Evolutionary conservation across 2,113 vertebrate species (phyloP).

Genomic region (Nesoenas mayeri): DNA sequence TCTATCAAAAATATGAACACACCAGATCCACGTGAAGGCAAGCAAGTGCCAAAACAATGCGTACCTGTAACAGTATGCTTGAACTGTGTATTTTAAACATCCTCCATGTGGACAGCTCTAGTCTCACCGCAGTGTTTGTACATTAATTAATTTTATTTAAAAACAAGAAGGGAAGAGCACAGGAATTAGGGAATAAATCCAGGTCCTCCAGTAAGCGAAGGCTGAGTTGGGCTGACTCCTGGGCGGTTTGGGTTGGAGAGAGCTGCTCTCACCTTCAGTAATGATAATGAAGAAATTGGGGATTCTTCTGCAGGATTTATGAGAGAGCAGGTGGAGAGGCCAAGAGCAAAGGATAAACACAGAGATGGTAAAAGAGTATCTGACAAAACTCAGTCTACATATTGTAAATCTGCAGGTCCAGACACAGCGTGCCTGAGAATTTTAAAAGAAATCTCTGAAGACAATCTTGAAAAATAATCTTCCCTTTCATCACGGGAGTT

Average conservation of each 20-base stretch:
- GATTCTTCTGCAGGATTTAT: constrained; percentile 55
- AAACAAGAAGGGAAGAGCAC: constrained; percentile 22
- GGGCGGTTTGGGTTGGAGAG: neutral
- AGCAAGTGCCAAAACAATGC: neutral
- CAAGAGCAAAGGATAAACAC: constrained; percentile 62
- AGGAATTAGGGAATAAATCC: constrained; percentile 40
- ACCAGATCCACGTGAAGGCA: neutral
- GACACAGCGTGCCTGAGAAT: neutral
- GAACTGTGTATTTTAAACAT: neutral
- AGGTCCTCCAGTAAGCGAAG: neutral
- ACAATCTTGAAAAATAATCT: constrained; percentile 47
- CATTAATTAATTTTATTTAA: constrained; percentile 21
- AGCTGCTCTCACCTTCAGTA: constrained; percentile 5
- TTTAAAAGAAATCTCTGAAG: constrained; percentile 44
- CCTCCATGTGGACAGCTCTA: neutral
- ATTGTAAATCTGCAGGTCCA: constrained; percentile 52
- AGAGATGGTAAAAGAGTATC: constrained; percentile 55
- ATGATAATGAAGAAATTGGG: constrained; percentile 43
- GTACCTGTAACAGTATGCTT: neutral
- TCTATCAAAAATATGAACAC: neutral
- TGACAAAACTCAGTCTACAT: constrained; percentile 42
- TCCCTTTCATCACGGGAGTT: neutral
- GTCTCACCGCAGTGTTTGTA: neutral
- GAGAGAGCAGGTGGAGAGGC: constrained; percentile 49
- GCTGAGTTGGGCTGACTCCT: constrained; percentile 13